Evolutionary conservation across 2,888 invertebrate species (phyloP), one percentile per base, ranked within the genome.

Genomic region (Microplitis deprimator): DNA sequence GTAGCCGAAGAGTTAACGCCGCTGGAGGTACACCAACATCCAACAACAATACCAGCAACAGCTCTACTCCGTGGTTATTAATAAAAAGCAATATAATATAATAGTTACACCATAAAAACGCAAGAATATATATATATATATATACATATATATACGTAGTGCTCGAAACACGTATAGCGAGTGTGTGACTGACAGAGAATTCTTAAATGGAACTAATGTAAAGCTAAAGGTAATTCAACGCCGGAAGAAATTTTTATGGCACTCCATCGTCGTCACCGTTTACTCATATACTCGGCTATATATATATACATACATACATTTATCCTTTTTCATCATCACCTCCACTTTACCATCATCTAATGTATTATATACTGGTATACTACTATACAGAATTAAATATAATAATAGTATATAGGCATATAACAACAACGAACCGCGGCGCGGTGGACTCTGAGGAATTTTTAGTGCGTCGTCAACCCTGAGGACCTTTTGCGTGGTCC

Each of bases 171-270:
- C 50, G 50, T 50, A 50, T 5, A 50, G 17, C 65, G 40, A 29
- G 70, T n/a, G 73, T n/a, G 20, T 61, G 40, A 73, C 59, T 69
- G 73, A 62, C 20, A 73, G 68, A 73, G 40, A 68, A 68, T 29
- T 70, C 50, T 50, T 50, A 50, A 50, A 50, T 50, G 50, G 50
- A 50, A 50, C 50, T 50, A 50, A 50, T 50, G 50, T 50, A 50
- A 50, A 50, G 50, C 50, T 75, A 78, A 79, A 64, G 78, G 81
- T 79, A 81, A 81, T 81, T 80, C 78, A 78, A 82, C 82, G 83
- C 81, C 84, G 84, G 84, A 86, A 87, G 85, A 87, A 84, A 89
- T 88, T 89, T 87, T 88, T 87, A 87, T 87, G 85, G 84, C 77
- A 69, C 73, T 73, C 79, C 71, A 74, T 77, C 79, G 65, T 76